Percentiles rank a stretch among this genome's conserved stretches.
Evolutionary conservation across 2,888 invertebrate species (phyloP).

Genomic region (Diarsia mendica): DNA sequence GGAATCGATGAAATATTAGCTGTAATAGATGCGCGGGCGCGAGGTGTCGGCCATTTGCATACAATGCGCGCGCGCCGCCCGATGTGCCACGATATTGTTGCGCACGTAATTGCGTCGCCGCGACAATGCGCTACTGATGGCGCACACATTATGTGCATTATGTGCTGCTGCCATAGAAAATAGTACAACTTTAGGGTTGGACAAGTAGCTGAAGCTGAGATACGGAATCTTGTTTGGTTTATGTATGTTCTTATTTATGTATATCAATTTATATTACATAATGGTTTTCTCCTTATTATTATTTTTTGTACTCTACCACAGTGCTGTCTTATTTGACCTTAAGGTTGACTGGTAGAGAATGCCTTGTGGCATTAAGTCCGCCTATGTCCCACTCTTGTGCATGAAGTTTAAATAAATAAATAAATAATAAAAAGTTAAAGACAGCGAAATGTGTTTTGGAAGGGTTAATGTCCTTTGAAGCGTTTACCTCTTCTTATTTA

Average conservation of each 20-base stretch:
- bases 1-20: conserved; percentile 38
- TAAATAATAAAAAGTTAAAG: background rate
- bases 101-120: conserved; percentile 59
- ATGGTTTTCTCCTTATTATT: too few relatives aligned
- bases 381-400: too few relatives aligned
- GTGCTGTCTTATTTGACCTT: too few relatives aligned
- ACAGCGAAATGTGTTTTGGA: background rate
- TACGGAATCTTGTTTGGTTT: background rate
- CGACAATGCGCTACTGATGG: conserved; percentile 32
- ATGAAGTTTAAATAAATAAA: too few relatives aligned
- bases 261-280: too few relatives aligned
- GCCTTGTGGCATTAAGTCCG: too few relatives aligned
- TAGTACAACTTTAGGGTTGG: background rate
- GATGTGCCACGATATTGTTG: conserved; percentile 61
- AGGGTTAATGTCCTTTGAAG: too few relatives aligned
- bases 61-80: conserved; percentile 72
- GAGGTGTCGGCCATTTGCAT: conserved; percentile 73
- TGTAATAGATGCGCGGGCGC: conserved; percentile 34
- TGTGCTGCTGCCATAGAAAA: background rate
- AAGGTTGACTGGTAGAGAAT: too few relatives aligned
- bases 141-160: background rate
- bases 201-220: background rate
- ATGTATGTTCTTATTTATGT: too few relatives aligned
- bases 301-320: too few relatives aligned
- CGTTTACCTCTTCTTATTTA: background rate